Evolutionary conservation across 2,113 vertebrate species (phyloP).

Genomic region (Pelvicachromis taeniatus): DNA sequence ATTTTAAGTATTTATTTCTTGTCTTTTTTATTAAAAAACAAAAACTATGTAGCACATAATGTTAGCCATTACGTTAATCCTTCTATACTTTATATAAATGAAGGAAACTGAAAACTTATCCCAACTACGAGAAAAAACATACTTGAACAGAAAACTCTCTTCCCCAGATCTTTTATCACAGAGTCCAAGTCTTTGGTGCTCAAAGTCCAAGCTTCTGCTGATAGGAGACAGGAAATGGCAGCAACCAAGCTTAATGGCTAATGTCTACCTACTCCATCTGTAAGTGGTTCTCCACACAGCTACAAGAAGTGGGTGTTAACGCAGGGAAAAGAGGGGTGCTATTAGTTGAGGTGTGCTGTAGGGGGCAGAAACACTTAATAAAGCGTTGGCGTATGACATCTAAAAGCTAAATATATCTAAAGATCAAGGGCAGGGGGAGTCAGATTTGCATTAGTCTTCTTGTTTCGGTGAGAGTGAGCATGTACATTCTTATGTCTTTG

Average conservation of each 20-base stretch:
- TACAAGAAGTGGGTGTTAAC: conserved; percentile 61
- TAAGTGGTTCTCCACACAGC: conserved; percentile 77
- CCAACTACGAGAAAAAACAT: not conserved
- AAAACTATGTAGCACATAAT: not conserved
- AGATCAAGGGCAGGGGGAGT: not conserved
- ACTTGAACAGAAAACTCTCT: not conserved
- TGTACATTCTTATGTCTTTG: conserved; percentile 4
- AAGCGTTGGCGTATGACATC: conserved; percentile 73
- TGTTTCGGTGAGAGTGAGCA: not conserved
- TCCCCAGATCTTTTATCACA: conserved; percentile 40
- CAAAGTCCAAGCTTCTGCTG: conserved; percentile 54
- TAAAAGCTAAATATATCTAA: conserved; percentile 67
- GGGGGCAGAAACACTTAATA: conserved; percentile 70
- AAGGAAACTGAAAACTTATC: not conserved
- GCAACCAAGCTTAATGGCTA: conserved; percentile 65
- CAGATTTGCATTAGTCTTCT: conserved; percentile 21
- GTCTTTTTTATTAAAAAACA: not conserved
- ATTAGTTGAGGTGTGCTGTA: not conserved
- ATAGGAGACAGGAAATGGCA: conserved; percentile 76
- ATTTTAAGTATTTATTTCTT: not conserved
- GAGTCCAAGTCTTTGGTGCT: conserved; percentile 29
- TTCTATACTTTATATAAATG: not conserved
- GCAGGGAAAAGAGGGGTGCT: not conserved
- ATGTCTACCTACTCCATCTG: conserved; percentile 68
- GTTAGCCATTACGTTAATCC: not conserved